Base-by-base conservation (phyloP, 2,797 vertebrate genomes). In the Cyprinodon diabolis region DNA sequence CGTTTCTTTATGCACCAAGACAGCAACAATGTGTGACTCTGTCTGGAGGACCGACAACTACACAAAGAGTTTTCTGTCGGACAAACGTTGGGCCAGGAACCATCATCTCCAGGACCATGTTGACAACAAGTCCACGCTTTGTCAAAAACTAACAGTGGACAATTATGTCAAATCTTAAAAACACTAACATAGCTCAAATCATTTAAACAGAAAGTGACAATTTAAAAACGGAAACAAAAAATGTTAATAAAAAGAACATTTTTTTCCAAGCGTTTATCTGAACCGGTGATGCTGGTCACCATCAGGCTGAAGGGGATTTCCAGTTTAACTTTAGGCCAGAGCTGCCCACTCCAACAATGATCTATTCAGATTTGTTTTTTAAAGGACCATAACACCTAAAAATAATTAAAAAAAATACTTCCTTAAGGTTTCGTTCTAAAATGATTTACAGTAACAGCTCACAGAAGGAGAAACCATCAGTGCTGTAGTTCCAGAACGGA, bases 51-150 rank as follows among this genome's bases (percentile, higher is more conserved):
- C 19, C 71, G 23, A 63, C 72, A 52, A 77, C 17, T 51, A 77
- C 86, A 94, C 90, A 93, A 93, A 87, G 82, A 69, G 51, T 68
- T 78, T 77, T 92, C 80, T 91, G 81, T 86, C 77, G 25, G 69
- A 76, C 72, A 83, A 76, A 77, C 14, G 77, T 81, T 76, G 89
- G 63, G 77, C 87, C 83, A 87, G 88, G 88, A 88, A 89, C 89
- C 88, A 91, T 91, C 87, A 86, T 88, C 91, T 90, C 91, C 82
- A 83, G 57, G 69, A 82, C 70, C 51, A 74, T 71, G 43, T 66
- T 51, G 51, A 71, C 77, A 76, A 80, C 37, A 69, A 75, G 48
- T 56, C 54, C 66, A 68, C 77, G 71, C 57, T 49, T 56, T 71
- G 45, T 72, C 6, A 6, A 30, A 71, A 66, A 13, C 48, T 17